Percentiles rank a stretch among this genome's conserved stretches.
These are phyloP conservation scores for Atlantisia rogersi DNA, from an alignment of 2,113 vertebrate genomes.

Conservation along the genomic window DNA sequence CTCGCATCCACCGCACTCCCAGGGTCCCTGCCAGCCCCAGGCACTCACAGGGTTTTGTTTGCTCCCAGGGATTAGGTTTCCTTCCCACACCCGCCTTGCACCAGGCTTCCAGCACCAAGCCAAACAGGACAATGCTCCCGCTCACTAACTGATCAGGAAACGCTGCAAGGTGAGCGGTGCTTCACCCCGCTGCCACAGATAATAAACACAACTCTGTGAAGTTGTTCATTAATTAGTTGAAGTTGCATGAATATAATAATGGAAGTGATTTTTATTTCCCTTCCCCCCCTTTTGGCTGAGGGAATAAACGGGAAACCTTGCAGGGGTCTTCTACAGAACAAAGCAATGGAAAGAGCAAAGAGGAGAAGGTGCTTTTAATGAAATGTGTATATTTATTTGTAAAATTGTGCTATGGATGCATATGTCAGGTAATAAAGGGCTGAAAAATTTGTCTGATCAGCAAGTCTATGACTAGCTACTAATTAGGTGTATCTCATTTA, in stretches of 20 bases:
- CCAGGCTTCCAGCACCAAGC: background rate
- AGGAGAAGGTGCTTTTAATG: slow-evolving; percentile 4
- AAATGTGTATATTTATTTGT: slow-evolving; percentile 46
- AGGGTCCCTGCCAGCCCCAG: background rate
- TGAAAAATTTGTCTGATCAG: slow-evolving; percentile 55
- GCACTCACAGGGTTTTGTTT: background rate
- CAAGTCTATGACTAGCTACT: slow-evolving; percentile 46
- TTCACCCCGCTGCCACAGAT: accelerated
- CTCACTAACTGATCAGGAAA: background rate
- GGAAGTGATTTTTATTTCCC: background rate
- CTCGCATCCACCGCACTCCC: background rate
- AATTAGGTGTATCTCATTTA: slow-evolving; percentile 57
- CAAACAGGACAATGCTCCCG: accelerated
- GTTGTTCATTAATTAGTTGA: background rate
- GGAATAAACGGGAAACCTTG: background rate
- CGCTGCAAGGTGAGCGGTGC: background rate
- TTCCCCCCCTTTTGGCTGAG: background rate
- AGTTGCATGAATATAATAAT: slow-evolving; percentile 21
- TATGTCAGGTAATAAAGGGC: slow-evolving; percentile 34
- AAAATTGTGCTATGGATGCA: background rate
- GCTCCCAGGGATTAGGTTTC: background rate
- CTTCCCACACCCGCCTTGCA: background rate
- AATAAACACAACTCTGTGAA: background rate
- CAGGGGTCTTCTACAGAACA: slow-evolving; percentile 16
- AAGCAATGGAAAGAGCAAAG: background rate